Conservation (phyloP, 1,140 invertebrate species). For the Drosophila baimaii region DNA sequence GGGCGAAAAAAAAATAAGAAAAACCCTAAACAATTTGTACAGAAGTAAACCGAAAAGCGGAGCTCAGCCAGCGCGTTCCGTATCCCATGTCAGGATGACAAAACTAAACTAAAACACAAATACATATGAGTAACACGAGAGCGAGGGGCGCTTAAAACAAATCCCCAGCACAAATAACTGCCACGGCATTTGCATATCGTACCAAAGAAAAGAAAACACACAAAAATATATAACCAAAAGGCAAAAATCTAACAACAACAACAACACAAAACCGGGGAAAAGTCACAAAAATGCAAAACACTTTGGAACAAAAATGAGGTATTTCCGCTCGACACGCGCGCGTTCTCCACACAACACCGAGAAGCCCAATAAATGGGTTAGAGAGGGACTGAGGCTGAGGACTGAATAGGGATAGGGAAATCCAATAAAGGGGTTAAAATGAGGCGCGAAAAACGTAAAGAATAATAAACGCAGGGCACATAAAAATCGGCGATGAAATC, state of each 20-base stretch:
- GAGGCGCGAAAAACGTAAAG: conserved; percentile 74
- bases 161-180: conserved; percentile 78
- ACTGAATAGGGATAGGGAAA: conserved; percentile 34
- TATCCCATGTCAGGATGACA: conserved; percentile 62
- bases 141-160: conserved; percentile 65
- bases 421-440: conserved; percentile 66
- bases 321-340: conserved; percentile 76
- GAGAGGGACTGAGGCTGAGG: not conserved
- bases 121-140: conserved; percentile 69
- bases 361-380: conserved; percentile 7
- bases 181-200: conserved; percentile 77
- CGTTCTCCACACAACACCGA: conserved; percentile 12
- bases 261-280: conserved; percentile 13
- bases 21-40: conserved; percentile 51
- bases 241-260: conserved; percentile 36
- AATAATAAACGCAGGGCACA: conserved; percentile 72
- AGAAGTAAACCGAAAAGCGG: conserved; percentile 34
- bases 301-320: conserved; percentile 75
- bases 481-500: conserved; percentile 79
- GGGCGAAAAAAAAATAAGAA: too few relatives aligned
- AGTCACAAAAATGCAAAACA: conserved; percentile 82
- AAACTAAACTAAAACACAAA: conserved; percentile 81
- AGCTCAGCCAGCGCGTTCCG: conserved; percentile 25
- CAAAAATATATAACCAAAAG: conserved; percentile 61
- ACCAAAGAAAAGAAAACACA: conserved; percentile 17